Base-by-base conservation (phyloP, 2,888 invertebrate species). In the Rhogogaster chlorosoma region DNA sequence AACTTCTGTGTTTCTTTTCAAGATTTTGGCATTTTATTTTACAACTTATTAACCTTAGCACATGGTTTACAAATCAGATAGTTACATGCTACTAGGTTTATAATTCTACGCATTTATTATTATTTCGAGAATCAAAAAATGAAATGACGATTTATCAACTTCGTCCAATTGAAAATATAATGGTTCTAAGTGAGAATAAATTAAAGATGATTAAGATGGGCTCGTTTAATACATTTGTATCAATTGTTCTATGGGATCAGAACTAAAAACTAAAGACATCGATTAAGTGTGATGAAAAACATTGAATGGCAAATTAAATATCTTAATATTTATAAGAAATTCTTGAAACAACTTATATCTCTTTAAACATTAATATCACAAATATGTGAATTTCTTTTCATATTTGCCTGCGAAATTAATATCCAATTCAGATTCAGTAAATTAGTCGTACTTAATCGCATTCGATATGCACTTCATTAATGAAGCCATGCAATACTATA, bases 1-100 rank as follows among this genome's bases (percentile, higher is more conserved):
- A 22, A 73, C 26, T 73, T 10, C 42, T 61, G 22, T 61, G 4
- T 61, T 1, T 61, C 26, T 73, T 42, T 73, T 77, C 29, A 77
- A 26, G 77, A 49, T 77, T 77, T 49, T 77, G 32, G 49, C 49
- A 77, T 53, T 26, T 77, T 29, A 77, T 45, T 29, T 45, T 29
- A 45, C 42, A 29, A 77, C 29, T 10, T 77, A 29, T 29, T 29
- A 32, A 77, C 26, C 32, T 61, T 61, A 61, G 61, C 26, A 67
- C 67, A 32, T 32, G 18, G 32, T 67, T 67, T 32, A 67, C 12
- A 45, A 22, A 42, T 73, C 18, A 45, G 42, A 42, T 73, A 53
- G 18, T 22, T 53, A 26, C 22, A 3, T 49, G 7, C 10, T 53
- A 77, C 29, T 53, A 22, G 7, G 7, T 26, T 73, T 45, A 26